Conservation (phyloP, 2,888 invertebrate species). For the Erebia aethiops region DNA sequence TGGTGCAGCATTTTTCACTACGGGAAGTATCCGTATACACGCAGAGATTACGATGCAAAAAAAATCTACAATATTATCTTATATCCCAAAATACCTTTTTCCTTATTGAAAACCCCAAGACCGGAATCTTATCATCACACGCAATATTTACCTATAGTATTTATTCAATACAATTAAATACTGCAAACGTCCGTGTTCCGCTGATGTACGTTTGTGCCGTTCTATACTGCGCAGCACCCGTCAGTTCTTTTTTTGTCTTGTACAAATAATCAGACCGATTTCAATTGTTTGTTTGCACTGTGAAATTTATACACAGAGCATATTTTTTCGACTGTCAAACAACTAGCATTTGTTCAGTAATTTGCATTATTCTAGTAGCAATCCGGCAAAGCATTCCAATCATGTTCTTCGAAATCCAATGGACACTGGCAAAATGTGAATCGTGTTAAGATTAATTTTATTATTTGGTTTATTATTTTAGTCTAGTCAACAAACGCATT, state of each 20-base stretch:
- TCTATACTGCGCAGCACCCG: slow-evolving; percentile 47
- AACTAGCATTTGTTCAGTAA: not conserved
- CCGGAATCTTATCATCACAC: slow-evolving; percentile 21
- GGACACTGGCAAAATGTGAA: not conserved
- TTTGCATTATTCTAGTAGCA: not conserved
- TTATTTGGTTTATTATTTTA: too few species aligned
- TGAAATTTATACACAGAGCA: slow-evolving; percentile 33
- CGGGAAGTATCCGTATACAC: too few species aligned
- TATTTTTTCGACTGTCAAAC: slow-evolving; percentile 30
- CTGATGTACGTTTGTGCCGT: slow-evolving; percentile 29
- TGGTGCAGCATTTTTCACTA: too few species aligned
- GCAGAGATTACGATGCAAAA: not conserved
- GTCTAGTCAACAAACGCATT: too few species aligned
- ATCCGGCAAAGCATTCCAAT: not conserved
- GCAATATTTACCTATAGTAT: slow-evolving; percentile 34
- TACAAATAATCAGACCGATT: slow-evolving; percentile 62
- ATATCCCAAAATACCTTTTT: slow-evolving; percentile 19
- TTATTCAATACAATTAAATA: slow-evolving; percentile 34
- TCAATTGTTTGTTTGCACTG: slow-evolving; percentile 62
- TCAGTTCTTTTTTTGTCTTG: slow-evolving; percentile 62
- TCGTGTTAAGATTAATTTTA: not conserved
- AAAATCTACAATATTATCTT: not conserved
- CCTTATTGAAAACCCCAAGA: slow-evolving; percentile 13
- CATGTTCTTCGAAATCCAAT: not conserved
- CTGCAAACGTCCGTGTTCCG: slow-evolving; percentile 32